Percentiles rank a stretch among this genome's conserved stretches.
Evolutionary conservation across 92 coral and sea anemone genomes (phyloP).

Genomic region (Siderastrea siderea): DNA sequence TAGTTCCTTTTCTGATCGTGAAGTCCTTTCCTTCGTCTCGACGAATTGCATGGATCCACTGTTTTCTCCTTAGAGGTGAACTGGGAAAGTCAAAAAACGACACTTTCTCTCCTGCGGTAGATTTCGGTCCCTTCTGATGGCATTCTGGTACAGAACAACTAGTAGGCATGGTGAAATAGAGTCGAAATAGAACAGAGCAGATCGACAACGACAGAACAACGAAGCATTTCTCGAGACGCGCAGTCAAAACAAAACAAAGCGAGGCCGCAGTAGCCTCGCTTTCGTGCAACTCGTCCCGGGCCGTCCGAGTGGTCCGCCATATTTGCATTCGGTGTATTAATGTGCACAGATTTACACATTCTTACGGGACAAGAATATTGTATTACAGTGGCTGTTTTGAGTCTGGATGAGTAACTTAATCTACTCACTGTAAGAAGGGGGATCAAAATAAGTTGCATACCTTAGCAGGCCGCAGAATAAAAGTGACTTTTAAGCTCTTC

Average conservation of each 20-base stretch:
- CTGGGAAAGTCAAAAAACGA: slow-evolving; percentile 48
- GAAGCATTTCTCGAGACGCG: slow-evolving; percentile 2
- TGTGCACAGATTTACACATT: not conserved
- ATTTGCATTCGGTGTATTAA: slow-evolving; percentile 46
- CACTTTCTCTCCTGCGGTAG: slow-evolving; percentile 44
- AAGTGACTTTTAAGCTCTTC: too few relatives aligned
- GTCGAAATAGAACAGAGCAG: not conserved
- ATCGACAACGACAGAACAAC: too few relatives aligned
- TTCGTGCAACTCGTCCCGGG: slow-evolving; percentile 33
- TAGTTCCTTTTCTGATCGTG: slow-evolving; percentile 44
- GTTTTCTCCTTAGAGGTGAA: slow-evolving; percentile 23
- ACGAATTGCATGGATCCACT: slow-evolving; percentile 61
- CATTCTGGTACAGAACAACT: slow-evolving; percentile 65
- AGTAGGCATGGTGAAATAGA: slow-evolving; percentile 51
- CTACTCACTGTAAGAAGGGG: too few relatives aligned
- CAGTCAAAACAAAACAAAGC: slow-evolving; percentile 4
- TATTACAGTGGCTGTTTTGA: too few relatives aligned
- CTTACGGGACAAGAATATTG: not conserved
- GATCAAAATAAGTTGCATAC: too few relatives aligned
- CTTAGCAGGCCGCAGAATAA: too few relatives aligned
- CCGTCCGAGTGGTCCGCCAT: slow-evolving; percentile 53
- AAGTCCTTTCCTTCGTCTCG: slow-evolving; percentile 64
- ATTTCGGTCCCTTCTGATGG: slow-evolving; percentile 29
- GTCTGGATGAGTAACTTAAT: not conserved
- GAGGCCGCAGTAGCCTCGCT: slow-evolving; percentile 5